phyloP scores from a whole-genome alignment of 1,140 invertebrate species.

The Microplitis demolitor region DNA sequence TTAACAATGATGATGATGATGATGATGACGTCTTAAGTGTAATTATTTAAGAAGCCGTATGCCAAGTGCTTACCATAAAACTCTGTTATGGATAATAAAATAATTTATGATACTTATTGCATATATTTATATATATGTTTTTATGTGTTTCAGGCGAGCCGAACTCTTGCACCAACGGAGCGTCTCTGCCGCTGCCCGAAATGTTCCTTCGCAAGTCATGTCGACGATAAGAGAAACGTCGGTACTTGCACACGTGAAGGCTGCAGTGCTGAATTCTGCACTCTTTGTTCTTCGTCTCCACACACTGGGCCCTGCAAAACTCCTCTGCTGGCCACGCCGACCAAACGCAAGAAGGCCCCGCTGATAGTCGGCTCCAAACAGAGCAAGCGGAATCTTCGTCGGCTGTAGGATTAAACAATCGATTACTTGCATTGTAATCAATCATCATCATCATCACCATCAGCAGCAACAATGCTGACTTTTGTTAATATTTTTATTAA shows the following conservation, averaged over 20 bases:
- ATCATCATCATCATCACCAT: not conserved
- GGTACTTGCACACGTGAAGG: slow-evolving; percentile 53
- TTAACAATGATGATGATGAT: no score
- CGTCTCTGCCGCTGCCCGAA: slow-evolving; percentile 52
- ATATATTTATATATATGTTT: no score
- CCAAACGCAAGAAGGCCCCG: slow-evolving; percentile 49
- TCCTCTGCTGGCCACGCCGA: slow-evolving; percentile 54
- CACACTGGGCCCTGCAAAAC: slow-evolving; percentile 55
- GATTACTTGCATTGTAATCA: not conserved
- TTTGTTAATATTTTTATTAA: no score
- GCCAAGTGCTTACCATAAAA: no score
- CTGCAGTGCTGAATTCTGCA: slow-evolving; percentile 54
- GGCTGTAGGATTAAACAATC: slow-evolving; percentile 37
- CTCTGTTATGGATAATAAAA: no score
- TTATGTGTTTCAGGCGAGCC: slow-evolving; percentile 51
- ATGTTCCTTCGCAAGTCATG: slow-evolving; percentile 53
- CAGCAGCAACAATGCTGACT: not conserved
- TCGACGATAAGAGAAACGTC: slow-evolving; percentile 51
- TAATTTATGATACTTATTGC: no score
- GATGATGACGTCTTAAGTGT: no score
- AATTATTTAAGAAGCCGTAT: no score
- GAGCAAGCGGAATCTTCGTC: slow-evolving; percentile 54
- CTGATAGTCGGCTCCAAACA: slow-evolving; percentile 52
- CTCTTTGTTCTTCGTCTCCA: slow-evolving; percentile 49
- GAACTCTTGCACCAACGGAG: slow-evolving; percentile 48